Conservation (phyloP, 1,140 invertebrate genomes). For the Tetragonula clypearis region DNA sequence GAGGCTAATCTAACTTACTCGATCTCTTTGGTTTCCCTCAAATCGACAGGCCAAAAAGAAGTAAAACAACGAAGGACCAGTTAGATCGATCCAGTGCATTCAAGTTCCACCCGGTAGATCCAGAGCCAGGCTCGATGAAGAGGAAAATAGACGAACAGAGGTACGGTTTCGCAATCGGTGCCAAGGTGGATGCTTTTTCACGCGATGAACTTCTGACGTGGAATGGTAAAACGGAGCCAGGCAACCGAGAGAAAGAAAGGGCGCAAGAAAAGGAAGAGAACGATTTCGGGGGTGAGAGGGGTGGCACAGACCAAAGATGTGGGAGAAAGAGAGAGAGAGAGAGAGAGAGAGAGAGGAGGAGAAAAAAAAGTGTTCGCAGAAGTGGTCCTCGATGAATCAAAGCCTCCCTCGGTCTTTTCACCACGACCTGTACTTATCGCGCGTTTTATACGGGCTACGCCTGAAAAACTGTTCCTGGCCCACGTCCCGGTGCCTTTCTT, state of each 20-base stretch:
- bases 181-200: constrained; percentile 32
- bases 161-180: constrained; percentile 25
- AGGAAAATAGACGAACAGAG: neutral
- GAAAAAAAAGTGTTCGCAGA: constrained; percentile 46
- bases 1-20: too few relatives aligned
- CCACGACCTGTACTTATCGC: constrained; percentile 45
- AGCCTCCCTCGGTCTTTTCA: constrained; percentile 43
- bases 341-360: neutral
- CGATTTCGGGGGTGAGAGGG: neutral
- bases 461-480: constrained; percentile 40
- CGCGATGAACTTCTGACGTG: constrained; percentile 40
- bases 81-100: neutral
- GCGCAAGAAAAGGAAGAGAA: neutral
- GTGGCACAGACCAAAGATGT: constrained; percentile 32
- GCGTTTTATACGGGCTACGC: constrained; percentile 29
- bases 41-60: too few relatives aligned
- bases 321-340: neutral
- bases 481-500: constrained; percentile 1
- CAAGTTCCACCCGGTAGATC: neutral
- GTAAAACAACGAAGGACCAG: neutral
- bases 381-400: constrained; percentile 67
- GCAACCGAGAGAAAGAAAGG: constrained; percentile 14
- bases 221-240: constrained; percentile 43
- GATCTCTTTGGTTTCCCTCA: too few relatives aligned
- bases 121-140: neutral